Conservation (phyloP, 2,797 vertebrate species). For the Harpagifer antarcticus region DNA sequence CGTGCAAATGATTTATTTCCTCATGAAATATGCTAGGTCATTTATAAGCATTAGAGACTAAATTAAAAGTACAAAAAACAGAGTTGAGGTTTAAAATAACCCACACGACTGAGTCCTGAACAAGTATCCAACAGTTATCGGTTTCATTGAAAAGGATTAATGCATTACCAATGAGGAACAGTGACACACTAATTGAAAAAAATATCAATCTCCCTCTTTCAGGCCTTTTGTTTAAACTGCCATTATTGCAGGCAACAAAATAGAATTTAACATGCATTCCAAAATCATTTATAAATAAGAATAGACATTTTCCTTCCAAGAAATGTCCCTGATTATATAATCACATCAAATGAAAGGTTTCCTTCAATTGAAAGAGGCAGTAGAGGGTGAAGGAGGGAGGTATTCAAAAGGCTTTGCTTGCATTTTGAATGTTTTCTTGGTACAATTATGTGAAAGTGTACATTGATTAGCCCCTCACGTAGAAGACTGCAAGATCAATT, state of each 20-base stretch:
- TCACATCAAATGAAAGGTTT: conserved; percentile 18
- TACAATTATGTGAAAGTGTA: conserved; percentile 7
- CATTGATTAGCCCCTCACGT: conserved; percentile 49
- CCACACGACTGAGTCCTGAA: neutral
- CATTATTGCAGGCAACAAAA: neutral
- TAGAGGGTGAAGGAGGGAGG: neutral
- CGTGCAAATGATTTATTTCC: conserved; percentile 33
- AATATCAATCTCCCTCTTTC: neutral
- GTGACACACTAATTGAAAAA: neutral
- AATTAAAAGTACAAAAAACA: neutral
- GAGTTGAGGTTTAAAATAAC: conserved; percentile 22
- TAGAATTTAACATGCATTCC: neutral
- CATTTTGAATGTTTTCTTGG: conserved; percentile 9
- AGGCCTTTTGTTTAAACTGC: conserved; percentile 3
- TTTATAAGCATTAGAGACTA: conserved; percentile 37
- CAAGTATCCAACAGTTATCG: neutral
- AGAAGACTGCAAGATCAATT: conserved; percentile 63
- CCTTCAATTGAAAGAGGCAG: conserved; percentile 14
- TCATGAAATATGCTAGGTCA: conserved; percentile 35
- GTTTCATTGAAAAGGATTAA: conserved; percentile 9
- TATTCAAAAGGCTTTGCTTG: neutral
- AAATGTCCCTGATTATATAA: neutral
- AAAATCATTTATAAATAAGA: neutral
- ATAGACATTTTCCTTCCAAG: neutral
- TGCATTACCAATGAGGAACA: conserved; percentile 12